Base-by-base conservation (phyloP, 2,797 vertebrate genomes). In the Enteromius paludinosus region DNA sequence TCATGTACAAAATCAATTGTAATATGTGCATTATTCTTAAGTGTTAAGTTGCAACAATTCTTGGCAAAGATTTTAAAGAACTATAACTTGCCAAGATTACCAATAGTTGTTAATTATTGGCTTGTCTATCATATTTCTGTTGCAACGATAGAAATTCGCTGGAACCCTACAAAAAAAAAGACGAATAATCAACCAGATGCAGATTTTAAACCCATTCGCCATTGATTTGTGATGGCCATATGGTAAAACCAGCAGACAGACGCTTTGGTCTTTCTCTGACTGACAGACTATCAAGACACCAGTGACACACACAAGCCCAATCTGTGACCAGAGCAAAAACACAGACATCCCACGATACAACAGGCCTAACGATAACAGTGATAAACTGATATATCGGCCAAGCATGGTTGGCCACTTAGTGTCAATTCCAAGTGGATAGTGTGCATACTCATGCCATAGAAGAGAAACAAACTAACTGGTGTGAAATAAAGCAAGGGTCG, bases 221-320 rank as follows among this genome's bases (percentile, higher is more conserved):
- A 62, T 6, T 17, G 17, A 49, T 49, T 17, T 30, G 45, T 6
- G 18, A 49, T 54, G 49, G 1, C 30, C 49, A 14, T 56, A 56
- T 73, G 71, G 5, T 17, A 15, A 73, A 56, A 56, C 5, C 71
- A 35, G 18, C 1, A 72, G 70, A 72, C 70, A 72, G 28, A 72
- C 28, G 70, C 18, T 72, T 72, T 5, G 30, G 28, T 68, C 20
- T 69, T 69, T 45, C 69, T 72, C 47, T 54, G 47, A 35, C 30
- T 35, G 70, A 73, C 71, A 73, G 70, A 35, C 47, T 73, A 47
- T 54, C 70, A 54, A 12, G 12, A 73, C 30, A 73, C 71, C 47
- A 73, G 71, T 15, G 71, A 73, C 71, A 73, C 70, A 14, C 45
- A 49, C 3, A 18, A 73, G 20, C 71, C 20, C 71, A 23, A 73